Percentiles rank a stretch among this genome's conserved stretches.
Conservation (phyloP, 2,888 invertebrate genomes). For the Apodemia duryi region DNA sequence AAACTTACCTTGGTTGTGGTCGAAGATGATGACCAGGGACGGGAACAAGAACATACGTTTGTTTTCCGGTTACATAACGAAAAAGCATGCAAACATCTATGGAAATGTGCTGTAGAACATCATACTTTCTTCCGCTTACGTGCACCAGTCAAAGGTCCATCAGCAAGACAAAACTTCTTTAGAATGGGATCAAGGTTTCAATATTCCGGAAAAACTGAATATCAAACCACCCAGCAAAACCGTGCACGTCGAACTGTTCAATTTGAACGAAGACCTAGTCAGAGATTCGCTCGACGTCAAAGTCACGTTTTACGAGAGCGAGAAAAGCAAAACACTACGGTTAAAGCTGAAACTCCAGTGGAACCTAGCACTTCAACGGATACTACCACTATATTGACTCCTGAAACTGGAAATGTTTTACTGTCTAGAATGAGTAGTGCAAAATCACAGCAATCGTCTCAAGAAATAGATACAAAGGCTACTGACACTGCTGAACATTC, state of each 20-base stretch:
- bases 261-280: conserved; percentile 97
- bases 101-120: conserved; percentile 99
- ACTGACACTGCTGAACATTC: conserved; percentile 55
- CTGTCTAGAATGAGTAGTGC: conserved; percentile 77
- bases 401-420: conserved; percentile 47
- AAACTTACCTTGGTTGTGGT: conserved; percentile 98
- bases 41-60: conserved; percentile 99
- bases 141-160: conserved; percentile 92
- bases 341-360: conserved; percentile 39
- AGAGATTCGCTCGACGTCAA: conserved; percentile 95
- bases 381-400: not conserved
- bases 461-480: conserved; percentile 50
- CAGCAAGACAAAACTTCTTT: conserved; percentile 96
- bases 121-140: conserved; percentile 98
- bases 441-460: conserved; percentile 75
- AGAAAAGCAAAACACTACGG: conserved; percentile 80
- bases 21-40: conserved; percentile 98
- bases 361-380: not conserved
- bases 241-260: conserved; percentile 95
- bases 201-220: conserved; percentile 97
- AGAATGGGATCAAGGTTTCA: conserved; percentile 99
- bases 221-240: conserved; percentile 95
- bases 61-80: conserved; percentile 97
- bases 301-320: conserved; percentile 92
- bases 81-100: conserved; percentile 99